Percentiles rank a stretch among this genome's conserved stretches.
Evolutionary conservation across 2,113 vertebrate species (phyloP).

Genomic region (Gallinago undulata): DNA sequence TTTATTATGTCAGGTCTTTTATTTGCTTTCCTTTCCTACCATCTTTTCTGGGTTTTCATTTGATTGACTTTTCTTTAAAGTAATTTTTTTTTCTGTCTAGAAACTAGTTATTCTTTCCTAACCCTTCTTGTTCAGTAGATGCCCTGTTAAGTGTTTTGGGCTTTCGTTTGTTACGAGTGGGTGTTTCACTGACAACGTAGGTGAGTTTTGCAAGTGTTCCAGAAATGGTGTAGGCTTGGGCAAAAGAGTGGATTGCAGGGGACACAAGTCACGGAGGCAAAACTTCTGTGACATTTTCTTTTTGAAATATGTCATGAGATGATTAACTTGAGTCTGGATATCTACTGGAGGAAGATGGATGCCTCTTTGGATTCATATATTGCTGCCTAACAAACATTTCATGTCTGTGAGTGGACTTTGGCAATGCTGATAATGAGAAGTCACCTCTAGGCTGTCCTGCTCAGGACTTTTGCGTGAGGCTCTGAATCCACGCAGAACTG

Average conservation of each 20-base stretch:
- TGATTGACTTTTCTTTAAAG: neutral
- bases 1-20: neutral
- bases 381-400: neutral
- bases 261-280: neutral
- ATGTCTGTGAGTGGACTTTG: accelerated
- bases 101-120: neutral
- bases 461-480: neutral
- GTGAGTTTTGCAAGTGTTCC: neutral
- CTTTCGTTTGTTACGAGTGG: neutral
- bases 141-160: neutral
- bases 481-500: neutral
- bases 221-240: neutral
- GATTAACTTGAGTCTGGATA: neutral
- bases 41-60: neutral
- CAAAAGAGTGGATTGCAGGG: neutral
- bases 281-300: neutral
- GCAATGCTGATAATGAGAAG: neutral
- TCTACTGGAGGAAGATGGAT: neutral
- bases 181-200: neutral
- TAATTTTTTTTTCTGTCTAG: neutral
- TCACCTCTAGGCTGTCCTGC: neutral
- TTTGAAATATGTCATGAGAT: neutral
- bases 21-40: neutral
- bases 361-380: neutral
- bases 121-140: neutral